Evolutionary conservation across 2,113 vertebrate genomes (phyloP).

Genomic region (Bothrops jararaca): DNA sequence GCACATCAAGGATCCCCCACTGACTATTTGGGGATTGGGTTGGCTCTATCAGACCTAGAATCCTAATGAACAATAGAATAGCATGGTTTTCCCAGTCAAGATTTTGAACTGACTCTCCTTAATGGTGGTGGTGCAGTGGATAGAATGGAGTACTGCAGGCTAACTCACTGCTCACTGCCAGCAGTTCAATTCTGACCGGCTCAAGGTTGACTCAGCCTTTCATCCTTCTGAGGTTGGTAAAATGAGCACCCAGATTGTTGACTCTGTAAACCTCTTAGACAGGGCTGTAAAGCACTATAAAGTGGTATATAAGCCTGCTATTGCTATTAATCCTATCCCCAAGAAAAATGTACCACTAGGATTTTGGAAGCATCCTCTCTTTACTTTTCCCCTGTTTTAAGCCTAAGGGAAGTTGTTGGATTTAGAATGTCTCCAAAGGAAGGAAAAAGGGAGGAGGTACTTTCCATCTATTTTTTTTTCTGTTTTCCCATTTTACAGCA

Average conservation of each 20-base stretch:
- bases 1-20: background rate
- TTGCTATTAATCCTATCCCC: background rate
- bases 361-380: background rate
- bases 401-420: background rate
- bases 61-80: background rate
- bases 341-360: background rate
- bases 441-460: background rate
- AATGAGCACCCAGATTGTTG: background rate
- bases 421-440: background rate
- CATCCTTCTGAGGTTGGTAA: background rate
- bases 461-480: background rate
- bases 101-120: background rate
- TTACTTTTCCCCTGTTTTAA: background rate
- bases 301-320: background rate
- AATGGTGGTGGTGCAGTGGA: background rate
- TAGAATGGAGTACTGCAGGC: background rate
- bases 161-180: background rate
- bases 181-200: background rate
- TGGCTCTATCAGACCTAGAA: background rate
- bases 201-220: background rate
- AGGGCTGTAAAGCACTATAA: background rate
- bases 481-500: background rate
- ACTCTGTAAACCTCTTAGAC: background rate
- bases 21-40: background rate
- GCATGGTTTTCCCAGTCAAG: background rate